These are phyloP conservation scores for Mustelus asterias DNA, from an alignment of 2,113 vertebrate genomes.

Conservation along the genomic window DNA sequence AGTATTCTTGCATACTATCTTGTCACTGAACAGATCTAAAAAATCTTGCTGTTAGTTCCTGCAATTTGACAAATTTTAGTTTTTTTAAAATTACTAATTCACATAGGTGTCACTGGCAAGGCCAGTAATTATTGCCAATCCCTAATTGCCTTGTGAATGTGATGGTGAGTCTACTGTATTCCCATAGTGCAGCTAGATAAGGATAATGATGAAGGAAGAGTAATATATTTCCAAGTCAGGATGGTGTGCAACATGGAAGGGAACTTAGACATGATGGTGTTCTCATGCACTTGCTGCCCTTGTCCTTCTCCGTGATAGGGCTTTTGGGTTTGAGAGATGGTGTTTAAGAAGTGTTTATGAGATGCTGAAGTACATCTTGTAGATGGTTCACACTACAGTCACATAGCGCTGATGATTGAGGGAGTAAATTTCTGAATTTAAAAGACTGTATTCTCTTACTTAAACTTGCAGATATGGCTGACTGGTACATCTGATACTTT, in stretches of 20 bases:
- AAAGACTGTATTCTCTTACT: not conserved
- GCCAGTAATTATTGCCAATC: not conserved
- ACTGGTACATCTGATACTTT: not conserved
- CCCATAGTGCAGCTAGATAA: too few species aligned
- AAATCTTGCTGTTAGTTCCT: not conserved
- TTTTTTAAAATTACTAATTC: not conserved
- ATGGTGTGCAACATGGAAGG: not conserved
- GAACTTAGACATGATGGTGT: not conserved
- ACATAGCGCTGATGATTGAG: not conserved
- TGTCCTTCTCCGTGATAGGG: not conserved
- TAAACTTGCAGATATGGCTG: not conserved
- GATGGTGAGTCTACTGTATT: not conserved
- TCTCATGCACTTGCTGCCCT: not conserved
- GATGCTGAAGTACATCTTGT: not conserved
- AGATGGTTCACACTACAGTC: not conserved
- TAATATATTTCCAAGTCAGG: not conserved
- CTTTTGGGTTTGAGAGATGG: not conserved
- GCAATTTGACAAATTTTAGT: not conserved
- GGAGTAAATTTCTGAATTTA: too few species aligned
- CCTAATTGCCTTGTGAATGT: not conserved
- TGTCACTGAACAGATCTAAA: not conserved
- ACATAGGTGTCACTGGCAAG: not conserved
- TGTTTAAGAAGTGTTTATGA: too few species aligned
- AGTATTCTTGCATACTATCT: not conserved
- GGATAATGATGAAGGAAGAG: not conserved